Evolutionary conservation across 2,113 vertebrate species (phyloP).

Genomic region (Centropristis striata): DNA sequence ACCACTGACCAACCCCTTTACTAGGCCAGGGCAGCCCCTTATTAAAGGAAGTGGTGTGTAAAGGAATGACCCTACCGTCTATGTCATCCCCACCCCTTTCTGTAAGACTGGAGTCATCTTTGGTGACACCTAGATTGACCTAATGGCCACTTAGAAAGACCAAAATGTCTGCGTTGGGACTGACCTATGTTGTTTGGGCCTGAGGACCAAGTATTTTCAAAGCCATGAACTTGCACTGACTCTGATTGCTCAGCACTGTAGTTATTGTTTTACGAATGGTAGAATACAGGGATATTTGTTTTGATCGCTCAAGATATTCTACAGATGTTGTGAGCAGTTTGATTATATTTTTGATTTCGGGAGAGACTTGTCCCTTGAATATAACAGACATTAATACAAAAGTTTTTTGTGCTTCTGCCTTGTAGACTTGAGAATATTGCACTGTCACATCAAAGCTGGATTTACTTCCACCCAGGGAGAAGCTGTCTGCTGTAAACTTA

Average conservation of each 20-base stretch:
- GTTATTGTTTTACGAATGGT: too few relatives aligned
- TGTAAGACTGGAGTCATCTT: conserved; percentile 46
- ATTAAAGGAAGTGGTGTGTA: conserved; percentile 79
- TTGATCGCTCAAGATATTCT: too few relatives aligned
- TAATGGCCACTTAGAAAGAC: conserved; percentile 45
- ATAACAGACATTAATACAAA: background rate
- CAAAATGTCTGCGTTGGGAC: conserved; percentile 17
- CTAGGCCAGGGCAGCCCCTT: conserved; percentile 52
- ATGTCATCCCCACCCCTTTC: conserved; percentile 45
- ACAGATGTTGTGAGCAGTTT: too few relatives aligned
- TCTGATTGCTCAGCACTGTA: background rate
- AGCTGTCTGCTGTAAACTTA: background rate
- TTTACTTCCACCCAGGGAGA: background rate
- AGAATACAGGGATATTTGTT: too few relatives aligned
- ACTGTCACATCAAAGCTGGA: background rate
- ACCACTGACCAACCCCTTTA: conserved; percentile 76
- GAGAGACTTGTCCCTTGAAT: too few relatives aligned
- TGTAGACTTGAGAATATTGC: background rate
- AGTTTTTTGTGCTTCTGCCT: background rate
- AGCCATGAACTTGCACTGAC: conserved; percentile 66
- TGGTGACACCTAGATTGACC: conserved; percentile 62
- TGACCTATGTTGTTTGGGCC: conserved; percentile 30
- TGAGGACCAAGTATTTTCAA: conserved; percentile 36
- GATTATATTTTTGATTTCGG: too few relatives aligned
- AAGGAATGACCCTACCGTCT: conserved; percentile 77